Evolutionary conservation across 2,113 vertebrate species (phyloP).

Genomic region (Cyanistes caeruleus): DNA sequence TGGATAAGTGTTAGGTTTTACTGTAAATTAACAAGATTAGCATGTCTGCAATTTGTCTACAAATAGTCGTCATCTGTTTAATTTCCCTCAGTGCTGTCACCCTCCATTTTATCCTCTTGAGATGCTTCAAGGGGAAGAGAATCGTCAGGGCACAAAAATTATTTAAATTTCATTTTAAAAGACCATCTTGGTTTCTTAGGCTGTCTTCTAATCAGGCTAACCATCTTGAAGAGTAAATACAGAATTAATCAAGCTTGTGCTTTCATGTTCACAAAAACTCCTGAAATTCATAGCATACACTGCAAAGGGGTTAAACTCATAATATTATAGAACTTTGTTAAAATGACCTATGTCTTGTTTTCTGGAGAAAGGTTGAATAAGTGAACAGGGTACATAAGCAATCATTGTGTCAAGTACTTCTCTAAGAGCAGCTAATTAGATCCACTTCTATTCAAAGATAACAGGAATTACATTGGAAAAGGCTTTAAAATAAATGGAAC

Average conservation of each 20-base stretch:
- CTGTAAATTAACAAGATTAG: conserved; percentile 64
- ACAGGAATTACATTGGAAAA: not conserved
- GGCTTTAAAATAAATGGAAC: not conserved
- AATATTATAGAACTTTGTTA: not conserved
- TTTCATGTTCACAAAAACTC: conserved; percentile 10
- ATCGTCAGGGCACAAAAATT: conserved; percentile 15
- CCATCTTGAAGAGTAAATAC: conserved; percentile 38
- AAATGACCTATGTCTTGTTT: not conserved
- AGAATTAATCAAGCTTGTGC: conserved; percentile 32
- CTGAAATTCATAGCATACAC: not conserved
- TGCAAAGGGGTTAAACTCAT: not conserved
- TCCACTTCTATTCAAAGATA: conserved; percentile 10
- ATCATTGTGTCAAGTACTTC: conserved; percentile 15
- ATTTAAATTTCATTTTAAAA: conserved; percentile 54
- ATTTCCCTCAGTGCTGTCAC: conserved; percentile 44
- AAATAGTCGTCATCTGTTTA: conserved; percentile 58
- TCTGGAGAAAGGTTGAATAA: not conserved
- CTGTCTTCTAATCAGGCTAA: not conserved
- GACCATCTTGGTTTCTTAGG: conserved; percentile 28
- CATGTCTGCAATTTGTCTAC: conserved; percentile 46
- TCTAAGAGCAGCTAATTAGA: conserved; percentile 20
- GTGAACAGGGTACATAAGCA: not conserved
- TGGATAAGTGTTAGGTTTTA: conserved; percentile 65
- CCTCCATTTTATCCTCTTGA: conserved; percentile 41
- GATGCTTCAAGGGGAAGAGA: conserved; percentile 51